phyloP scores from a whole-genome alignment of 2,797 vertebrate species.

The Brachymystax lenok region DNA sequence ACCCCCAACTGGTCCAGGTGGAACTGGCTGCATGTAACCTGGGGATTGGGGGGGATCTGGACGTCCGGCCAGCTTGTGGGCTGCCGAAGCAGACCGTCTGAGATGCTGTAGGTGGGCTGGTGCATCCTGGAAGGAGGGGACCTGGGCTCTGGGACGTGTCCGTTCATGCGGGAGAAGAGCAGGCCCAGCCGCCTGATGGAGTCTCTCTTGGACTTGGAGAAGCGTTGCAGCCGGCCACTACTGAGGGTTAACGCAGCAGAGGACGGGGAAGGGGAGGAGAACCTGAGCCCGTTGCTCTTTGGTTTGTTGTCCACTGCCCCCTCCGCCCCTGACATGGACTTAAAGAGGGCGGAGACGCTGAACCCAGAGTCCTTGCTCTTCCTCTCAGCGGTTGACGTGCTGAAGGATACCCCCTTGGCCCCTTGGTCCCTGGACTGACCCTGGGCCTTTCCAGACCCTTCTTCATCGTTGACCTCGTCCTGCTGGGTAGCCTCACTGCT shows the following conservation, averaged over 20 bases:
- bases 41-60: background rate
- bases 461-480: constrained; percentile 72
- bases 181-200: constrained; percentile 83
- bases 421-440: constrained; percentile 64
- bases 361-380: constrained; percentile 73
- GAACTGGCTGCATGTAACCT: constrained; percentile 80
- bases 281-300: constrained; percentile 81
- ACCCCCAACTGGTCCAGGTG: constrained; percentile 81
- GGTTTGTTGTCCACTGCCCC: constrained; percentile 69
- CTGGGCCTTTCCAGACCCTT: constrained; percentile 43
- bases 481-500: constrained; percentile 84
- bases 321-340: constrained; percentile 77
- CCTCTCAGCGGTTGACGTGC: constrained; percentile 69
- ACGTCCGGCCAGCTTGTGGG: constrained; percentile 26
- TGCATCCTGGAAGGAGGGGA: constrained; percentile 28
- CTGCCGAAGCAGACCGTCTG: constrained; percentile 80
- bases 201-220: constrained; percentile 81
- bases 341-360: constrained; percentile 80
- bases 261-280: constrained; percentile 55
- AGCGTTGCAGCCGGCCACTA: constrained; percentile 74
- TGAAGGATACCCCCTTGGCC: constrained; percentile 79
- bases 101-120: constrained; percentile 82
- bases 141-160: constrained; percentile 74
- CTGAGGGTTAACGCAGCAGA: constrained; percentile 64
- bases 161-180: constrained; percentile 85